phyloP scores from a whole-genome alignment of 2,888 invertebrate genomes.

The Rhagonycha lutea region DNA sequence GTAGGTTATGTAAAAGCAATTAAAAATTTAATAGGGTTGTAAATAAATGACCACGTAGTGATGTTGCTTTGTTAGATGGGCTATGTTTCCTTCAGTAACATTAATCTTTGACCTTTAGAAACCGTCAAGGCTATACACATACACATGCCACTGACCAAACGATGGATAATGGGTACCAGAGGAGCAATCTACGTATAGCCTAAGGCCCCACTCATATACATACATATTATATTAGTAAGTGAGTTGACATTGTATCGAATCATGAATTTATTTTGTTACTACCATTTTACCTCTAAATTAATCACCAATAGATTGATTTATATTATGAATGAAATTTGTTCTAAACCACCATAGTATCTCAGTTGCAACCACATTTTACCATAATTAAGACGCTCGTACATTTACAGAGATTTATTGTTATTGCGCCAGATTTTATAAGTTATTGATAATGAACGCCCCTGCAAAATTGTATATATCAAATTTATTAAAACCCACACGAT shows the following conservation, averaged over 20 bases:
- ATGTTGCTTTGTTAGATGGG: slow-evolving; percentile 9
- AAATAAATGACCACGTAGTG: neutral
- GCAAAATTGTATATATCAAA: slow-evolving; percentile 20
- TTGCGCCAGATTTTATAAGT: slow-evolving; percentile 34
- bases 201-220: slow-evolving; percentile 3
- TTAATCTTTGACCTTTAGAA: slow-evolving; percentile 46
- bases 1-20: neutral
- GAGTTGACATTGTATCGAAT: slow-evolving; percentile 16
- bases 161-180: slow-evolving; percentile 3
- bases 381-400: slow-evolving; percentile 28
- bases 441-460: slow-evolving; percentile 34
- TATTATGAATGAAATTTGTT: slow-evolving; percentile 26
- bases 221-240: neutral
- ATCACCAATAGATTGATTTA: slow-evolving; percentile 28
- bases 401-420: slow-evolving; percentile 34
- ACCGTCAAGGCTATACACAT: slow-evolving; percentile 42
- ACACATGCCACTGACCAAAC: slow-evolving; percentile 13
- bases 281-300: slow-evolving; percentile 5
- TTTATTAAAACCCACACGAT: slow-evolving; percentile 25
- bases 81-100: slow-evolving; percentile 40
- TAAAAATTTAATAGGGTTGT: neutral
- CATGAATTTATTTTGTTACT: neutral
- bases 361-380: slow-evolving; percentile 28
- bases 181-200: slow-evolving; percentile 13
- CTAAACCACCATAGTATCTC: slow-evolving; percentile 11